Base-by-base conservation (phyloP, 2,888 invertebrate genomes). In the Catocala sponsa region DNA sequence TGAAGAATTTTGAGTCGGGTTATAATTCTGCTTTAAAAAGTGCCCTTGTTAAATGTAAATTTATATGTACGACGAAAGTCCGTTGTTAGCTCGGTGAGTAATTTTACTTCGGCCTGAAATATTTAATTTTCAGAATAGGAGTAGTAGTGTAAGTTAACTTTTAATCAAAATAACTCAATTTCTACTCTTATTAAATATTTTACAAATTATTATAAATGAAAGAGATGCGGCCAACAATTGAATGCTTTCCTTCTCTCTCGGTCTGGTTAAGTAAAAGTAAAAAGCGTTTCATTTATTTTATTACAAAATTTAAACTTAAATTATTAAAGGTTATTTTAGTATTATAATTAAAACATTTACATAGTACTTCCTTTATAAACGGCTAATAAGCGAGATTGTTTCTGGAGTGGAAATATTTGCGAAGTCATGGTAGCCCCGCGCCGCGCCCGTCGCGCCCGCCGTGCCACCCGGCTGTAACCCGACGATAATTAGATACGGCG, bases 401-500 rank as follows among this genome's bases (percentile, higher is more conserved):
- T 80, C 70, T 75, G 67, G 78, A 76, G 73, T 72, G 65, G 70
- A 77, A 83, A 82, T 79, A 81, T 84, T 86, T 80, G 80, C 79
- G 81, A 78, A 80, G 82, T 82, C 78, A 81, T 82, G 76, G 85
- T 87, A 87, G 76, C 81, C 82, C 80, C 78, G 65, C 78, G 77
- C 82, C 80, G 78, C 78, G 25, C 35, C 9, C 35, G 35, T 38
- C 35, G 35, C 35, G 35, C 35, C 15, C 15, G 15, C 15, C 15
- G 15, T 2, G 15, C 25, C 25, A 9, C 9, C 35, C 7, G 9
- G 68, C 79, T 82, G 88, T 86, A 87, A 87, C 87, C 87, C 90
- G 84, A 91, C 87, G 86, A 89, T 94, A 94, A 94, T 94, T 94
- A 94, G 92, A 93, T 93, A 92, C 86, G 91, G 91, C 94, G 91